phyloP scores from a whole-genome alignment of 2,797 vertebrate genomes.

The Halcyon leucocephala region DNA sequence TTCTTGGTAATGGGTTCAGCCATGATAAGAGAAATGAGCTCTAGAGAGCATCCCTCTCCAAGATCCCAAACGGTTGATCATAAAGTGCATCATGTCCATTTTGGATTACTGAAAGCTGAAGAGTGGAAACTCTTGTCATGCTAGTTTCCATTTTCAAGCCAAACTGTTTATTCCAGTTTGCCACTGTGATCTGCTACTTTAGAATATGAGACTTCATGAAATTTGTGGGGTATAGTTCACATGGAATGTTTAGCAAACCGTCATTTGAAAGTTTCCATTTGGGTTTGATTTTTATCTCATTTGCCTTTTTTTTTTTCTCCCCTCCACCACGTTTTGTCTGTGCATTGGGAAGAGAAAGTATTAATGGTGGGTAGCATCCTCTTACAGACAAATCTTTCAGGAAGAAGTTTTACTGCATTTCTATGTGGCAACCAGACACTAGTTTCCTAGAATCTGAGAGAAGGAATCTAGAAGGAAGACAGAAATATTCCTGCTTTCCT shows the following conservation, averaged over 20 bases:
- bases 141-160: not conserved
- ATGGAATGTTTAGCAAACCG: rapidly evolving
- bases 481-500: not conserved
- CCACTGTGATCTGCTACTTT: not conserved
- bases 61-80: not conserved
- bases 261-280: not conserved
- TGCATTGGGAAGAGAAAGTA: not conserved
- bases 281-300: not conserved
- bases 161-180: not conserved
- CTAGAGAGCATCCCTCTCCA: not conserved
- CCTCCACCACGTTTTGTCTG: not conserved
- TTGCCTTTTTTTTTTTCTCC: no score
- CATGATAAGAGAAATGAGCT: not conserved
- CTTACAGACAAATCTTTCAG: not conserved
- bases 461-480: not conserved
- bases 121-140: not conserved
- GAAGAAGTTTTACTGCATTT: not conserved
- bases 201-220: not conserved
- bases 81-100: not conserved
- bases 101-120: not conserved
- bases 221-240: not conserved
- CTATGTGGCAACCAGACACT: not conserved
- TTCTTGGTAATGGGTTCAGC: not conserved
- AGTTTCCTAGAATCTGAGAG: not conserved
- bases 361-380: not conserved